These are phyloP conservation scores for Phenacoccus solenopsis DNA, from an alignment of 1,140 invertebrate species.

Conservation along the genomic window DNA sequence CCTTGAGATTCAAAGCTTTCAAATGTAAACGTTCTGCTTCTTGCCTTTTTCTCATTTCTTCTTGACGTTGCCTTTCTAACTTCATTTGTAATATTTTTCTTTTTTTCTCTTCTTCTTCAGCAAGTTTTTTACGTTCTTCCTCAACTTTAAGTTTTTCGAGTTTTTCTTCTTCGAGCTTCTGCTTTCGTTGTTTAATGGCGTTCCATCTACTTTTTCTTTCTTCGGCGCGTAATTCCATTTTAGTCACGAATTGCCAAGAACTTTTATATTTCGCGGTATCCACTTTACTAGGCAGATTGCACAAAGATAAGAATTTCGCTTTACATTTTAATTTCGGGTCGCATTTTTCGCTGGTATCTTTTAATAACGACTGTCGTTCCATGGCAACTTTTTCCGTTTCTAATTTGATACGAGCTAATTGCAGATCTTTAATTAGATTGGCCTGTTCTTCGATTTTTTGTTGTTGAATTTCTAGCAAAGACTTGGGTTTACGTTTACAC, in stretches of 20 bases:
- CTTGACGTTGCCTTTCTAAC: background rate
- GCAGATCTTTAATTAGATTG: background rate
- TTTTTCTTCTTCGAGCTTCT: background rate
- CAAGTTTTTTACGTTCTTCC: background rate
- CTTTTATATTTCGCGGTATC: background rate
- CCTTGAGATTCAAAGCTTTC: background rate
- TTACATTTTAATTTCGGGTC: background rate
- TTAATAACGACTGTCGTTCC: background rate
- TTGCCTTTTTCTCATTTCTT: background rate
- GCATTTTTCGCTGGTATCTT: background rate
- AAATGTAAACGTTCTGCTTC: conserved; percentile 5
- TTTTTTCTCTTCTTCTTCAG: background rate
- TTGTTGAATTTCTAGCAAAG: background rate
- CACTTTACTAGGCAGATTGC: background rate
- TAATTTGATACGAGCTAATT: background rate
- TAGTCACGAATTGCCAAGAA: background rate
- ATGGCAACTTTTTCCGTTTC: background rate
- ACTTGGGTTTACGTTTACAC: background rate
- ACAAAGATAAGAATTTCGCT: background rate
- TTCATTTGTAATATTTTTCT: background rate
- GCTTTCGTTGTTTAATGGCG: background rate
- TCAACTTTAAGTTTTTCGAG: background rate
- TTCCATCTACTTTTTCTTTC: background rate
- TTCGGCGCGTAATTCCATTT: conserved; percentile 3
- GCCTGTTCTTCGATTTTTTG: conserved; percentile 5